Percentiles rank a stretch among this genome's conserved stretches.
phyloP scores from a whole-genome alignment of 2,888 invertebrate species.

The Leptogaster cylindrica region DNA sequence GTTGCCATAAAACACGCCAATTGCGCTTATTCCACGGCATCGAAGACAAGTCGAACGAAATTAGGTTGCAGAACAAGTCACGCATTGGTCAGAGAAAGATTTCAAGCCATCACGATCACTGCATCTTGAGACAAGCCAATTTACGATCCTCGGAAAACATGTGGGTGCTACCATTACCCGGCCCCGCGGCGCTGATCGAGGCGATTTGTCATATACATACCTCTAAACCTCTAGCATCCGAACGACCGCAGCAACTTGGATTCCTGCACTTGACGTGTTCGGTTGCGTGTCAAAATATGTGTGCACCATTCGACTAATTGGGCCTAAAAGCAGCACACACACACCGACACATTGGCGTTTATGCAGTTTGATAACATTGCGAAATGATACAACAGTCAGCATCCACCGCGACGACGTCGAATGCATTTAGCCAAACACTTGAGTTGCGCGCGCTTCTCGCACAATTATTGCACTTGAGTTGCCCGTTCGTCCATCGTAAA shows the following conservation, averaged over 20 bases:
- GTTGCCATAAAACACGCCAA: background rate
- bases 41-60: background rate
- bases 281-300: conserved; percentile 39
- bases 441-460: conserved; percentile 13
- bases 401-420: too few species aligned
- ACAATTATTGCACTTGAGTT: conserved; percentile 16
- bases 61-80: conserved; percentile 35
- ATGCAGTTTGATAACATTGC: background rate
- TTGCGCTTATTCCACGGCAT: conserved; percentile 1
- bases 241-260: conserved; percentile 8
- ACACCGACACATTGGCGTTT: background rate
- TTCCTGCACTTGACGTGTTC: conserved; percentile 35
- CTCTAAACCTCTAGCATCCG: conserved; percentile 1
- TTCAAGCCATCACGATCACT: conserved; percentile 7
- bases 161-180: conserved; percentile 30
- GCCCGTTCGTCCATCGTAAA: conserved; percentile 2
- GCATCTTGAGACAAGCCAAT: background rate
- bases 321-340: conserved; percentile 10
- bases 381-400: background rate
- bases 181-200: background rate
- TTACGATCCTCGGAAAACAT: conserved; percentile 8
- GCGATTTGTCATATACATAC: conserved; percentile 35
- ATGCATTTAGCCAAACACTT: too few species aligned
- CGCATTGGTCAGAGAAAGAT: conserved; percentile 20
- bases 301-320: conserved; percentile 12